Conservation (phyloP, 2,113 vertebrate species). For the Toxostoma redivivum region DNA sequence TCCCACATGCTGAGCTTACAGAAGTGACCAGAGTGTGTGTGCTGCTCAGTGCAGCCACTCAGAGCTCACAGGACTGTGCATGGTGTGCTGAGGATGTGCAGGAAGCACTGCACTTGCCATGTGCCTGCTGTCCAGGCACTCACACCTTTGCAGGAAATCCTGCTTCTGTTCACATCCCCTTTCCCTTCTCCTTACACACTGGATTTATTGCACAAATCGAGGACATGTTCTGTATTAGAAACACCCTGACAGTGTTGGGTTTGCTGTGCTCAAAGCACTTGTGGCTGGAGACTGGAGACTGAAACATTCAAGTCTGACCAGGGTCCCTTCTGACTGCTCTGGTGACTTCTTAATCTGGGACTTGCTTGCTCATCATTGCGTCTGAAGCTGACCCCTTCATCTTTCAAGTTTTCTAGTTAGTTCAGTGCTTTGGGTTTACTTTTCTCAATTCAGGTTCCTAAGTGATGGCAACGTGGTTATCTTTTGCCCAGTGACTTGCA, state of each 20-base stretch:
- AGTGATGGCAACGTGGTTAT: not conserved
- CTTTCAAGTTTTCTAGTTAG: not conserved
- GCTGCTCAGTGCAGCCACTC: not conserved
- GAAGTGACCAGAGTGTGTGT: accelerated
- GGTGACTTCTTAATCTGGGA: not conserved
- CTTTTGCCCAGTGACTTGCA: not conserved
- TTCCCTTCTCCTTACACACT: not conserved
- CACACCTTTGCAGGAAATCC: not conserved
- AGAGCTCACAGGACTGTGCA: not conserved
- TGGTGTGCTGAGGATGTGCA: accelerated
- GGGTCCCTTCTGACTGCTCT: not conserved
- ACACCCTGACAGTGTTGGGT: not conserved
- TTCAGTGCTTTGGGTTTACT: not conserved
- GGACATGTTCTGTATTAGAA: not conserved
- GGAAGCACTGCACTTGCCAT: accelerated
- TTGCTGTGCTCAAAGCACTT: not conserved
- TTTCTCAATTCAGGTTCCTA: not conserved
- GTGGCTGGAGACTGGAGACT: not conserved
- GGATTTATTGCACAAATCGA: not conserved
- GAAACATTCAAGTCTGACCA: accelerated
- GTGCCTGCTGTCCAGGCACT: accelerated
- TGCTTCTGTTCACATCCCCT: not conserved
- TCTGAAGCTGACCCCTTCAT: not conserved
- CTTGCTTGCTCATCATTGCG: not conserved
- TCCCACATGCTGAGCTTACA: not conserved